Base-by-base conservation (phyloP, 1,140 invertebrate species). In the Heterodera carotae region DNA sequence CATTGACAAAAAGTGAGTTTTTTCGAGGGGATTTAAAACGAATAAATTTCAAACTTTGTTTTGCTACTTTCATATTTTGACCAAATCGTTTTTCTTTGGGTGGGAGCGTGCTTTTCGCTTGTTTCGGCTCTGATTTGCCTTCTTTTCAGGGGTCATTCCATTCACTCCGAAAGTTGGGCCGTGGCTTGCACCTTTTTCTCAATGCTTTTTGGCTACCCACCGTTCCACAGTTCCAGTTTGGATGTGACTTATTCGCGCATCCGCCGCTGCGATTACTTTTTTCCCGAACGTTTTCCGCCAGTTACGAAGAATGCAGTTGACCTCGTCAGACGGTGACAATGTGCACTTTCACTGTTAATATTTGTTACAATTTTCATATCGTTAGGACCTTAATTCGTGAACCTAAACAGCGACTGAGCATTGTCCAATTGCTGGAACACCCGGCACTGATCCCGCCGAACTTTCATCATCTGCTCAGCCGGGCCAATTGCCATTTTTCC, bases 121-220 rank as follows among this genome's bases (percentile, higher is more conserved):
- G n/a, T n/a, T n/a, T n/a, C n/a, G n/a, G n/a, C n/a, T n/a, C n/a
- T n/a, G n/a, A n/a, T n/a, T n/a, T n/a, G n/a, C 79, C 25, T 29
- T 31, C 12, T 18, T 27, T 66, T 66, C 62, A 56, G 56, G 25
- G 80, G 81, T 6, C 80, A 81, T 62, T 79, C 80, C 56, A 29
- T 82, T 22, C 33, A 72, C 18, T 81, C 80, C 15, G 80, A 81
- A 48, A 73, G 68, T 56, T 81, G 80, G 80, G 81, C 80, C n/a
- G 36, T 81, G 25, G 80, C 82, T 18, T 81, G 80, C 82, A 84
- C 80, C 3, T 81, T 84, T 33, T 81, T 80, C 67, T 81, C 67
- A 31, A 81, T 81, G 80, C 79, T 81, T 15, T 81, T 31, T 31
- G 80, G 80, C 31, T n/a, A 36, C 31, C 82, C 80, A 5, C 80